Base-by-base conservation (phyloP, 2,888 invertebrate genomes). In the Barypeithes pellucidus region DNA sequence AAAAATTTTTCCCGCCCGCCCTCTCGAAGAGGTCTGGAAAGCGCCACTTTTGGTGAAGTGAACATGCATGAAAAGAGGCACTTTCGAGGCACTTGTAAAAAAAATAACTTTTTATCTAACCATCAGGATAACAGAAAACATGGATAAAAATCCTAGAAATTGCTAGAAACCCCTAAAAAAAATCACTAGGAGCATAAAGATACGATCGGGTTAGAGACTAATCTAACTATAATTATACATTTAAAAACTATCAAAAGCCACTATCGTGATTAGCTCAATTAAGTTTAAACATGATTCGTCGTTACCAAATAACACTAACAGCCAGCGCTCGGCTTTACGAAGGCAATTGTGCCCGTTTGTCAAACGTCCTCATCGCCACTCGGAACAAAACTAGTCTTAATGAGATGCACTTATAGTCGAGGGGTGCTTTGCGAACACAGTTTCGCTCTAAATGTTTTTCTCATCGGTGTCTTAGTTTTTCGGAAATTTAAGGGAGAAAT, bases 331-430 rank as follows among this genome's bases (percentile, higher is more conserved):
- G 14, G 62, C 67, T 63, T 70, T 70, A 50, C 50, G 63, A 68
- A 73, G 68, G 47, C 73, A 73, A 73, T 68, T 73, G 67, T 57
- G 67, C 62, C 62, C 67, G 67, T 72, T 72, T 72, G 73, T 73
- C 73, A 68, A 73, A 73, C 39, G 73, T 68, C 47, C 72, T 72
- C 61, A 43, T 20, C 43, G 59, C 67, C 67, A 72, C 72, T 72
- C 45, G 41, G 16, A 61, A 72, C 72, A 68, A 65, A 68, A 73
- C 68, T 52, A 57, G 18, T 52, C 29, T 70, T 70, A 70, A 70
- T 70, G 65, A 70, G 70, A 70, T 70, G 70, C 70, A 61, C 43
- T 66, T 66, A 45, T 39, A 63, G 54, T 36, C 12, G 12, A 43
- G 65, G 20, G 39, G 65, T 65, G 65, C 50, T 47, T 47, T 12